A percentile compares a stretch with the other conserved stretches of the same genome.
These are phyloP conservation scores for Pycnomerus fuliginosus DNA, from an alignment of 2,888 invertebrate species.

Conservation along the genomic window DNA sequence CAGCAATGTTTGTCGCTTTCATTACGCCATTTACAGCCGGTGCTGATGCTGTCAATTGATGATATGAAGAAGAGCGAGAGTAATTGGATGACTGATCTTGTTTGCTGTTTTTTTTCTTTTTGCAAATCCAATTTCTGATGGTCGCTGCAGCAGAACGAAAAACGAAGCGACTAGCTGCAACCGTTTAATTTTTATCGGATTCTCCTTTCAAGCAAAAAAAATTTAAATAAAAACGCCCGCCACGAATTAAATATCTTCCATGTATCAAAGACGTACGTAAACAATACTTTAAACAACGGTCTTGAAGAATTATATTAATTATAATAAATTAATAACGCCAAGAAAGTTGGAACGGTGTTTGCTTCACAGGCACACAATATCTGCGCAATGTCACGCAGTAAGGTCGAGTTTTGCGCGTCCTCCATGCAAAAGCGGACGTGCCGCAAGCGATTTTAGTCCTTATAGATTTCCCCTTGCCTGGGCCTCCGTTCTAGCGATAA, in stretches of 20 bases:
- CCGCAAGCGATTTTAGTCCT: conserved; percentile 33
- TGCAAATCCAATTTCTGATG: conserved; percentile 4
- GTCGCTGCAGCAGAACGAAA: too few relatives aligned
- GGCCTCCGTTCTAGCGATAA: conserved; percentile 49
- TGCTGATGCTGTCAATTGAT: conserved; percentile 14
- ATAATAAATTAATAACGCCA: conserved; percentile 28
- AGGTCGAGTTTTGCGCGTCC: conserved; percentile 37
- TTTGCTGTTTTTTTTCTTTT: conserved; percentile 3
- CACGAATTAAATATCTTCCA: too few relatives aligned
- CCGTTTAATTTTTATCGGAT: too few relatives aligned
- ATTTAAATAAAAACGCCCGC: background rate
- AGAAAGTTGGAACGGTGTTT: conserved; percentile 47
- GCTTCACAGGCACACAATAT: conserved; percentile 41
- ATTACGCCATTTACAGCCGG: conserved; percentile 17
- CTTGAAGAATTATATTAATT: background rate
- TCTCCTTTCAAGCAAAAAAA: too few relatives aligned
- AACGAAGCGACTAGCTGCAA: too few relatives aligned
- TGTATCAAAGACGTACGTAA: background rate
- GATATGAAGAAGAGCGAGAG: conserved; percentile 12
- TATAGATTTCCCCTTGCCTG: conserved; percentile 46
- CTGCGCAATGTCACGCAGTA: conserved; percentile 42
- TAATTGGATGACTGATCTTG: conserved; percentile 9
- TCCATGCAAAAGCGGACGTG: conserved; percentile 12
- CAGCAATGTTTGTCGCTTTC: conserved; percentile 19
- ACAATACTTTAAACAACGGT: background rate